phyloP scores from a whole-genome alignment of 2,797 vertebrate genomes.

The Cynopterus sphinx region DNA sequence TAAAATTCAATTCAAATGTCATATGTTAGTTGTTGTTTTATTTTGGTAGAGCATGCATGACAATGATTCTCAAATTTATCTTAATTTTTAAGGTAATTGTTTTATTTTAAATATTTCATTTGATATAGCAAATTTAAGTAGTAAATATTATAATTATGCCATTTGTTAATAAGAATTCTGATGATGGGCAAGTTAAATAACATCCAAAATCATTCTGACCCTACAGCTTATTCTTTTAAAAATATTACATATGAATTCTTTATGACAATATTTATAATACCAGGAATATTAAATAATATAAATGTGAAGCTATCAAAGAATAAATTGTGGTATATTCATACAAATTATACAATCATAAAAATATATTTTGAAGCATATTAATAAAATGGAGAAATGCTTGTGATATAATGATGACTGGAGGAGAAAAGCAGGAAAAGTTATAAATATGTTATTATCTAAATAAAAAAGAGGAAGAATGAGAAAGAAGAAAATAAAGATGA shows the following conservation, averaged over 20 bases:
- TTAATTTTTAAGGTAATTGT: background rate
- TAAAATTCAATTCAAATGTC: background rate
- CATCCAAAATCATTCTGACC: background rate
- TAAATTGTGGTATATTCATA: background rate
- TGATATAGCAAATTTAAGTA: background rate
- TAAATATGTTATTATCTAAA: background rate
- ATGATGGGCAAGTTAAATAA: background rate
- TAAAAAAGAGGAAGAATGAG: background rate
- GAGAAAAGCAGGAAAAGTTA: background rate
- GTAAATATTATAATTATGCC: background rate
- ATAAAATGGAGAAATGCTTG: background rate
- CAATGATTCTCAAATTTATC: background rate
- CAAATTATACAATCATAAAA: background rate
- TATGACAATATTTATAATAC: background rate
- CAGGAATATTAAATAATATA: conserved; percentile 1
- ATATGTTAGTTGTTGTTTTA: background rate
- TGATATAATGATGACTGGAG: background rate
- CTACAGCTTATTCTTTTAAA: background rate
- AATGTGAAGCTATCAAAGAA: background rate
- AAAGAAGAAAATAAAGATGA: background rate
- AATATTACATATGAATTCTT: background rate
- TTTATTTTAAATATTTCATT: background rate
- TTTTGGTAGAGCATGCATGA: background rate
- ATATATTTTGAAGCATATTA: background rate
- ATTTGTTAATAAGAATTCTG: background rate